Base-by-base conservation (phyloP, 2,113 vertebrate genomes). In the Helogale parvula region DNA sequence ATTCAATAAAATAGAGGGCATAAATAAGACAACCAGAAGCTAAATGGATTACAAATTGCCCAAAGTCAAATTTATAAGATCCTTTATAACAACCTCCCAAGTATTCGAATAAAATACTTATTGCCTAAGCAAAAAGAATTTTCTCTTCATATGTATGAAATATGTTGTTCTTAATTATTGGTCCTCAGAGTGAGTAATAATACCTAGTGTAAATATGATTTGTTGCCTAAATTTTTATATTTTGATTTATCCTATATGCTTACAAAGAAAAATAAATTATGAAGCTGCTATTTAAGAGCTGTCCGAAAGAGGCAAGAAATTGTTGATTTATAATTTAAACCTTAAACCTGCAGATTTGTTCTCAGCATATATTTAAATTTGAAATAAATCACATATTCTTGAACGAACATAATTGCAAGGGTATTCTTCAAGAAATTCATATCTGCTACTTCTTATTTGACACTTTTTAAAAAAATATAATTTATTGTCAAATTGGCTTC, bases 141-240 rank as follows among this genome's bases (percentile, higher is more conserved):
- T 94, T 63, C 35, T 93, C 29, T 77, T 90, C 45, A 47, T 88
- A 77, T 93, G 38, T 57, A 76, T 88, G 47, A 92, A 96, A 94
- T 94, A 71, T 47, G 89, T 96, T 91, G 35, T 65, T 92, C 21
- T 57, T 97, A 82, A 93, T 97, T 88, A 92, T 95, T 95, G 94
- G 79, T 86, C 80, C 21, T 95, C 19, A 52, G 1, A 88, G 21
- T 77, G 33, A 96, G 11, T 83, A 96, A 93, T 72, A 84, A 85
- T 92, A n/a, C 38, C 21, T 86, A 79, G 15, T 65, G 5, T 82
- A 94, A 93, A 93, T 90, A 77, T 38, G 60, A 93, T 93, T 86
- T 92, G 25, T 60, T 93, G 16, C 52, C 47, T 86, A 87, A 47
- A 72, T 84, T 93, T 96, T 92, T 85, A 17, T 71, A 65, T 65